These are phyloP conservation scores for Alexandromys fortis DNA, from an alignment of 2,113 vertebrate genomes.

Conservation along the genomic window DNA sequence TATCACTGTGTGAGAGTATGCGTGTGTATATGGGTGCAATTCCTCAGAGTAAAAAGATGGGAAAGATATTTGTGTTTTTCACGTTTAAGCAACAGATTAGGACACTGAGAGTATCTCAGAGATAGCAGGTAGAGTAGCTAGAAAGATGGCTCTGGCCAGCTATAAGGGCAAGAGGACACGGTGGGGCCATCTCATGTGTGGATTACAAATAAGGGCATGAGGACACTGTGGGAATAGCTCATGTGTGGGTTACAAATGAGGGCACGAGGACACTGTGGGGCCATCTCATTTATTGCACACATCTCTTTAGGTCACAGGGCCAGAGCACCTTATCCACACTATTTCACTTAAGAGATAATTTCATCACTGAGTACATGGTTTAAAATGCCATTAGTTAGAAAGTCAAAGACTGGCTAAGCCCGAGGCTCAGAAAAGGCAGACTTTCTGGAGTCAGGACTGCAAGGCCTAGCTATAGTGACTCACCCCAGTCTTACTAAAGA, in stretches of 20 bases:
- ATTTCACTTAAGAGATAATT: slow-evolving; percentile 29
- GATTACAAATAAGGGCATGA: neutral
- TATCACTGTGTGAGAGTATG: neutral
- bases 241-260: too few relatives aligned
- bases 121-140: neutral
- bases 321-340: neutral
- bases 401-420: slow-evolving; percentile 28
- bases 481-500: slow-evolving; percentile 26
- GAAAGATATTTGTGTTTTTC: neutral
- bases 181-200: neutral
- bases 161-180: neutral
- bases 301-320: neutral
- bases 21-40: neutral
- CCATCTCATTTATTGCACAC: neutral
- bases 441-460: slow-evolving; percentile 58
- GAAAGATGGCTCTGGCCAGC: slow-evolving; percentile 3
- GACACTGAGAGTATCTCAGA: neutral
- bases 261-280: neutral
- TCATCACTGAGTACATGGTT: neutral
- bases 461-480: slow-evolving; percentile 34
- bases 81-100: slow-evolving; percentile 17
- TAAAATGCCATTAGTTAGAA: slow-evolving; percentile 51
- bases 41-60: neutral
- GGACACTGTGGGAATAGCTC: neutral
- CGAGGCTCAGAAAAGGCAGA: slow-evolving; percentile 58